These are phyloP conservation scores for Ianthella basta DNA, from an alignment of 37 sponge, comb jelly and placozoan species.

Conservation along the genomic window DNA sequence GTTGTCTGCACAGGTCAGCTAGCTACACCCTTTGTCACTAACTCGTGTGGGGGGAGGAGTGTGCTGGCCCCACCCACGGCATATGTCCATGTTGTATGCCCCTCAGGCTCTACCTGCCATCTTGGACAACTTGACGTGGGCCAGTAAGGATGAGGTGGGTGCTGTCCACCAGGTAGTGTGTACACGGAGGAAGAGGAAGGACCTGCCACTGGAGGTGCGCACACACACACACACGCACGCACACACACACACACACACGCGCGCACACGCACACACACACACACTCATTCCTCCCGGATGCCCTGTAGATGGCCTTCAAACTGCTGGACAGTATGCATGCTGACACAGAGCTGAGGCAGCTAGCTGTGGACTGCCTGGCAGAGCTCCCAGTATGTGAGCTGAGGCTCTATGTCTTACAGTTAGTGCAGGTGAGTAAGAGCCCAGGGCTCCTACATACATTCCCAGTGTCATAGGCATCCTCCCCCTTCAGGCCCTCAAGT, in stretches of 20 bases:
- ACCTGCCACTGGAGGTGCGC: conserved; percentile 7
- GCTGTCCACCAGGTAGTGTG: background rate
- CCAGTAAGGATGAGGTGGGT: background rate
- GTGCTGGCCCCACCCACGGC: too few relatives aligned
- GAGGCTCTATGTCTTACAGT: conserved; percentile 73
- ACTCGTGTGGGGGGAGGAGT: background rate
- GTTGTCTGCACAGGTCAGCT: background rate
- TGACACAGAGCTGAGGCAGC: conserved; percentile 61
- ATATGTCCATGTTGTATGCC: too few relatives aligned
- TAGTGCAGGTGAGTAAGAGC: conserved; percentile 67
- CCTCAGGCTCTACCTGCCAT: background rate
- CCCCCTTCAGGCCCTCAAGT: conserved; percentile 75
- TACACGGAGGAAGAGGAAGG: background rate
- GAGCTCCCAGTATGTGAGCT: conserved; percentile 56
- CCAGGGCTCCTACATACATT: background rate
- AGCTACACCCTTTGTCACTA: background rate
- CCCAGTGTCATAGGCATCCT: background rate
- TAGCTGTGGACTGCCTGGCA: conserved; percentile 62
- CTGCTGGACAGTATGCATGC: conserved; percentile 70
- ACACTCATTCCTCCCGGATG: background rate
- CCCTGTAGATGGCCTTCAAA: conserved; percentile 54
- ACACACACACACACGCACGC: background rate
- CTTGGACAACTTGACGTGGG: background rate
- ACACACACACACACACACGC: background rate
- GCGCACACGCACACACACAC: background rate